Evolutionary conservation across 2,888 invertebrate species (phyloP).

Genomic region (Malachius bipustulatus): DNA sequence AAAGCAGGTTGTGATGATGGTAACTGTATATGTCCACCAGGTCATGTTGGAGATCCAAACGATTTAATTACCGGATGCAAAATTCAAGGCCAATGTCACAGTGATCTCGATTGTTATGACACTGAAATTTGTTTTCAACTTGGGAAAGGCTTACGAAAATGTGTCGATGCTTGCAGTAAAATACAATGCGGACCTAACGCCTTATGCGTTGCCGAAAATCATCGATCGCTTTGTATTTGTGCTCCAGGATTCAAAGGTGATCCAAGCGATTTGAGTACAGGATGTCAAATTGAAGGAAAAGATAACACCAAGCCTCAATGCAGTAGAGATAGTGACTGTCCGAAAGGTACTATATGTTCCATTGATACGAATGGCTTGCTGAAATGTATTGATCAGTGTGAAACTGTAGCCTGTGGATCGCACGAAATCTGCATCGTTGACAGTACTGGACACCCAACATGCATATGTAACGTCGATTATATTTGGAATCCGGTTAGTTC

Average conservation of each 20-base stretch:
- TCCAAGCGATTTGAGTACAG: constrained; percentile 64
- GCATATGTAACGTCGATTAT: constrained; percentile 66
- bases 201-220: constrained; percentile 70
- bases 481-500: constrained; percentile 77
- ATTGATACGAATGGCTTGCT: constrained; percentile 48
- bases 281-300: constrained; percentile 63
- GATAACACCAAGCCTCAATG: constrained; percentile 47
- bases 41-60: constrained; percentile 63
- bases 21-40: constrained; percentile 66
- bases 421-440: constrained; percentile 70
- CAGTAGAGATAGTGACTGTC: constrained; percentile 58
- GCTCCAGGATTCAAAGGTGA: constrained; percentile 71
- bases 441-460: constrained; percentile 54
- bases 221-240: constrained; percentile 78
- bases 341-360: constrained; percentile 56
- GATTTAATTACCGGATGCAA: constrained; percentile 60
- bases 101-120: constrained; percentile 70
- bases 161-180: constrained; percentile 78
- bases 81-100: constrained; percentile 62
- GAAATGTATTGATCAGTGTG: constrained; percentile 68
- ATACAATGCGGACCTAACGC: constrained; percentile 86
- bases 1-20: constrained; percentile 71
- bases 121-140: constrained; percentile 82
- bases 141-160: constrained; percentile 64
- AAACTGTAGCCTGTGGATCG: constrained; percentile 67